Conservation (phyloP, 2,797 vertebrate species). For the Rhynchotus rufescens region DNA sequence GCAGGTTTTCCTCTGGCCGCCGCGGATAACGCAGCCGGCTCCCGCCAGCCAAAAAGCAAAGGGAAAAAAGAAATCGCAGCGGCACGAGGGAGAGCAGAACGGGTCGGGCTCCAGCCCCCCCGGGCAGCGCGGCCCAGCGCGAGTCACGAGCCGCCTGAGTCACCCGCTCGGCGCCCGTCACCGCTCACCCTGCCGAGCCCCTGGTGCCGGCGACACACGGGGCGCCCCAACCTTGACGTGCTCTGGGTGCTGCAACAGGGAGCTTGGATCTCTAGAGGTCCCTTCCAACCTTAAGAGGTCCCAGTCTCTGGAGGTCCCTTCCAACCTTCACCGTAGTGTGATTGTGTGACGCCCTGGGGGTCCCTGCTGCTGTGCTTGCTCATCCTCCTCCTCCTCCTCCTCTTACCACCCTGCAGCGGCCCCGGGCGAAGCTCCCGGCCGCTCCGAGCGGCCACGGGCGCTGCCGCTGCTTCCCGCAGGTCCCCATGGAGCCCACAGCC, state of each 20-base stretch:
- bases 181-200: no score
- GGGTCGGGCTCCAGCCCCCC: background rate
- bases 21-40: background rate
- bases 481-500: background rate
- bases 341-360: no score
- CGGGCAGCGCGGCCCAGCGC: background rate
- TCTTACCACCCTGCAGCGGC: background rate
- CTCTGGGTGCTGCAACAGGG: no score
- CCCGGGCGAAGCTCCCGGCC: fast-evolving
- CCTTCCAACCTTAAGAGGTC: no score
- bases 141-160: background rate
- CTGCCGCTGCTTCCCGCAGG: background rate
- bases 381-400: background rate
- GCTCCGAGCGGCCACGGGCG: fast-evolving
- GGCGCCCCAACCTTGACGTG: no score
- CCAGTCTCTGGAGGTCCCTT: no score
- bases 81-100: background rate
- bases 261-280: no score
- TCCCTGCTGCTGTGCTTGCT: background rate
- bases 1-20: background rate
- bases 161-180: background rate
- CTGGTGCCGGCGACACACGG: no score
- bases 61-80: background rate
- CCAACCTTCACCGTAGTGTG: no score
- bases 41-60: background rate